Evolutionary conservation across 2,888 invertebrate species (phyloP), one percentile per base, ranked within the genome.

Genomic region (Sesia bembeciformis): DNA sequence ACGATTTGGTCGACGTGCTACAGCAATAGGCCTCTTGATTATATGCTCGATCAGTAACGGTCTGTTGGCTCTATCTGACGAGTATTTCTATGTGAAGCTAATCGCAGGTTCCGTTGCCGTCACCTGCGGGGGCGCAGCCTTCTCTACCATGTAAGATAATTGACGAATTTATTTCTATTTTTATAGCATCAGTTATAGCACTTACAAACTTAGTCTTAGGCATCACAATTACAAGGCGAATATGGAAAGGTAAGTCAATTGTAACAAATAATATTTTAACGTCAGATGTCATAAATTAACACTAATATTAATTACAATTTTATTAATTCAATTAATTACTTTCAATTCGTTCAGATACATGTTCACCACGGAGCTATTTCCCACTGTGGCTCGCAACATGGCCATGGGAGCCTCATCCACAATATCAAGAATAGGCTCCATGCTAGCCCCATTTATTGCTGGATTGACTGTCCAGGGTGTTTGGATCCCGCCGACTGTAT

Each of bases 361-460:
- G 42, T 84, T 87, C 64, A 91, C 92, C 0, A 84, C 91, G 46
- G 92, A 92, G 72, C 78, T 92, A 62, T 92, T 92, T 63, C 92
- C 92, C 0, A 92, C 92, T 0, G 86, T 87, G 39, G 71, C 91
- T 46, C 78, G 92, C 56, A 91, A 92, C 64, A 91, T 92, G 58
- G 80, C 91, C 39, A 84, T 92, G 73, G 91, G 91, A 3, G 84
- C 84, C 4, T 91, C 91, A 61, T 92, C 92, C 5, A 92, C 91
- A 67, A 81, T 90, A 40, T 91, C 91, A 42, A 80, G 92, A 54
- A 76, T 91, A 41, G 92, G 92, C 8, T 91, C 91, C 1, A 91
- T 92, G 81, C 67, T 91, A 54, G 90, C 92, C 4, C 92, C 92
- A 3, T 92, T 92, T 70, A 86, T 91, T 53, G 91, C 90, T 40